Evolutionary conservation across 2,113 vertebrate genomes (phyloP), one percentile per base, ranked within the genome.

Genomic region (Ellobius talpinus): DNA sequence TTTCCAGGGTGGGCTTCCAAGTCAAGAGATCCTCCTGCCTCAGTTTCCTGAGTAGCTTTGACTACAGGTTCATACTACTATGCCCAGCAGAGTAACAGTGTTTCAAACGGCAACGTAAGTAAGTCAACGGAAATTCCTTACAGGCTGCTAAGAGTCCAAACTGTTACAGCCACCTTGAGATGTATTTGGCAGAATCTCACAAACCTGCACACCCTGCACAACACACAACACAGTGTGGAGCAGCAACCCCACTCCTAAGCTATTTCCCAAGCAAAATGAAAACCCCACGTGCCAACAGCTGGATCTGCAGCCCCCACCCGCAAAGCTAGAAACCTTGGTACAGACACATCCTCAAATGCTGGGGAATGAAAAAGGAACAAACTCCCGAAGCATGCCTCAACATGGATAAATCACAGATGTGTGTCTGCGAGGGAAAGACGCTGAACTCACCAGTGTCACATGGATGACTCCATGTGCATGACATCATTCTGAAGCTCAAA

Each of bases 201-300:
- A 61, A 95, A 96, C 23, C 63, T 87, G 82, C 66, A 77, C 42
- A 73, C n/a, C 17, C 17, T 16, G 24, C 52, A 78, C 16, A 42
- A 68, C 42, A 73, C n/a, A 23, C 17, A 21, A 12, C 52, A 78
- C 16, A 42, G 65, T 24, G 33, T 10, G 24, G 65, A 16, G 29
- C 0, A 66, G 66, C 87, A 73, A 84, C 58, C 55, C n/a, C 58
- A 61, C 16, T n/a, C 31, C 29, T 9, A 76, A 74, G 6, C 39
- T n/a, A 45, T 72, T 88, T 63, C 63, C 42, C n/a, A 90, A 86
- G 29, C 55, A 29, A 94, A 89, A 96, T 21, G 66, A 77, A 94
- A 91, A 89, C 39, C 14, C 31, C 89, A 13, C 45, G 63, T 29
- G 23, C 52, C 33, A 87, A 31, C 33, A 90, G 29, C 50, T 85